Conservation (phyloP, 2,113 vertebrate species). For the Morone chrysops region DNA sequence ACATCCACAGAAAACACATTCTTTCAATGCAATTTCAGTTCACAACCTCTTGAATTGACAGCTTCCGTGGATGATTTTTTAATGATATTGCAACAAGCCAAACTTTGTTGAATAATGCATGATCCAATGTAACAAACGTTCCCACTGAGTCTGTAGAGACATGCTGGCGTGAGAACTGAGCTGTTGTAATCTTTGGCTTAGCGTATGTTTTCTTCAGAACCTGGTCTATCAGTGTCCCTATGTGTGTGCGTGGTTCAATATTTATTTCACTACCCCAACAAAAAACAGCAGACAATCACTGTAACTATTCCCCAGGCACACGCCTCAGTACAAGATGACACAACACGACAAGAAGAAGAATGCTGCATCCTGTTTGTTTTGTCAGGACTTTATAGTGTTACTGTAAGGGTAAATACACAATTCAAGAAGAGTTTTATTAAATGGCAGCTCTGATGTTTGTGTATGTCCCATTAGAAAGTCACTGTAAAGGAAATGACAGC, state of each 20-base stretch:
- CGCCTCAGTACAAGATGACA: constrained; percentile 32
- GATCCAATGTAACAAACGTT: constrained; percentile 45
- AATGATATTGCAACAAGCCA: constrained; percentile 33
- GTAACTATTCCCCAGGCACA: constrained; percentile 31
- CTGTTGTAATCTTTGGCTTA: constrained; percentile 75
- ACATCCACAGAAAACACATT: constrained; percentile 17
- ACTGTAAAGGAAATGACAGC: constrained; percentile 10
- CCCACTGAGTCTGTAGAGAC: constrained; percentile 61
- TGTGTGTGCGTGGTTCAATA: constrained; percentile 37
- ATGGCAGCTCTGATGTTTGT: background rate
- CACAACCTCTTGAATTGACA: constrained; percentile 14
- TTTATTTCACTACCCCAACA: constrained; percentile 57
- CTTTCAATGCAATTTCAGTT: background rate
- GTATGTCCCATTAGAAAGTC: background rate
- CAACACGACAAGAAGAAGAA: constrained; percentile 22
- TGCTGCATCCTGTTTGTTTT: constrained; percentile 41
- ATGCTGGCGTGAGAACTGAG: constrained; percentile 75
- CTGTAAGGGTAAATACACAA: constrained; percentile 18
- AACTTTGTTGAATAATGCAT: constrained; percentile 50
- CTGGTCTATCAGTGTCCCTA: constrained; percentile 40
- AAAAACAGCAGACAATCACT: constrained; percentile 55
- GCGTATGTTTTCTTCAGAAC: constrained; percentile 55
- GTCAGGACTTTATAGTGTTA: constrained; percentile 24
- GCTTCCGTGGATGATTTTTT: constrained; percentile 27
- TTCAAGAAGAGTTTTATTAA: constrained; percentile 22